Conservation (phyloP, 2,113 vertebrate species). For the Stigmatopora argus region DNA sequence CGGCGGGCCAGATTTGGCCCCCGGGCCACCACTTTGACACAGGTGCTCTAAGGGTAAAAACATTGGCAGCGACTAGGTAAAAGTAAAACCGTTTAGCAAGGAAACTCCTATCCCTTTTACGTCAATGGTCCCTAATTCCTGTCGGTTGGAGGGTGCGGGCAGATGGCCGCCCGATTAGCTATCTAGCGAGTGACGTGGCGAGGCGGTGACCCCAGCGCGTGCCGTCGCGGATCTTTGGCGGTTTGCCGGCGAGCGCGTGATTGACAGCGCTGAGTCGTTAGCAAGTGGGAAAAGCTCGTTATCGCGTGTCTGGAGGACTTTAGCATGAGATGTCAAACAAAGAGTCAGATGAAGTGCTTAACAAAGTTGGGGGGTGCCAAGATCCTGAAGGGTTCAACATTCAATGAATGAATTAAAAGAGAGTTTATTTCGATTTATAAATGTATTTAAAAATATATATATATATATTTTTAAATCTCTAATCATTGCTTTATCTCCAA, state of each 20-base stretch:
- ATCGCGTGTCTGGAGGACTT: conserved; percentile 1
- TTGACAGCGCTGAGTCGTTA: background rate
- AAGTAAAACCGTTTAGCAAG: conserved; percentile 43
- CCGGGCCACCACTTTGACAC: too few relatives aligned
- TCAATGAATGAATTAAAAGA: background rate
- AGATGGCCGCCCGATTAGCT: conserved; percentile 58
- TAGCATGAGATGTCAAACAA: background rate
- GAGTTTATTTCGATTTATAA: background rate
- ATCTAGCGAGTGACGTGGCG: conserved; percentile 28
- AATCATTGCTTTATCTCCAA: background rate
- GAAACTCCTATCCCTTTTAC: conserved; percentile 52
- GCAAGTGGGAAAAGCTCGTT: conserved; percentile 3
- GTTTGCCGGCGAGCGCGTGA: conserved; percentile 8
- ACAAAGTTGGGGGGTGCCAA: background rate
- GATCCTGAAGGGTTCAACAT: background rate
- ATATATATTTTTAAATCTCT: background rate
- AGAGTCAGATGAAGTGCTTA: background rate
- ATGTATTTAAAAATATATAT: too few relatives aligned
- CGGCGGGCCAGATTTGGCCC: too few relatives aligned
- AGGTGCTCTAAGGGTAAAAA: conserved; percentile 4
- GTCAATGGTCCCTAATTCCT: conserved; percentile 53
- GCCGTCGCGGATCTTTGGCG: conserved; percentile 11
- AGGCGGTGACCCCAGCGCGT: conserved; percentile 8
- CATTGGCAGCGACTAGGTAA: conserved; percentile 15
- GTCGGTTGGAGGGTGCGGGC: conserved; percentile 27